Conservation (phyloP, 2,888 invertebrate genomes). For the Cotesia congregata region DNA sequence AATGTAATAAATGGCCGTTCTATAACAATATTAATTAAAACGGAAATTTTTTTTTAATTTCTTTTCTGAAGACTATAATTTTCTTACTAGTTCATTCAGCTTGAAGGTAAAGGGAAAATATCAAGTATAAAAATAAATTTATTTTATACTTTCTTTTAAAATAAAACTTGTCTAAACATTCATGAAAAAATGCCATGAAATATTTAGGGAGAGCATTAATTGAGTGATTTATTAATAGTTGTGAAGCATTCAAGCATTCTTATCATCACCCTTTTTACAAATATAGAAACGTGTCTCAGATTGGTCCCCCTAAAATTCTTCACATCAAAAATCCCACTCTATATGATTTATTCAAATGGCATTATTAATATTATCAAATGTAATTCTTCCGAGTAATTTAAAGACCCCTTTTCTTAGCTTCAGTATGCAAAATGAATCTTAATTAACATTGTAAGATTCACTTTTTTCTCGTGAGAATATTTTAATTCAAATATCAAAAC, state of each 20-base stretch:
- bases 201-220: background rate
- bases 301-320: conserved; percentile 45
- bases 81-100: background rate
- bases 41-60: no score
- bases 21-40: no score
- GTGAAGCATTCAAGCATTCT: conserved; percentile 17
- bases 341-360: conserved; percentile 40
- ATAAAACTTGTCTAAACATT: background rate
- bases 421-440: background rate
- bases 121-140: conserved; percentile 3
- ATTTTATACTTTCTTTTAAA: background rate
- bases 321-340: conserved; percentile 23
- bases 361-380: conserved; percentile 45
- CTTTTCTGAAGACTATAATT: background rate
- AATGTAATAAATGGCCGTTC: no score
- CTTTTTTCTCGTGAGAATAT: background rate
- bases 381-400: conserved; percentile 26
- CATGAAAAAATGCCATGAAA: background rate
- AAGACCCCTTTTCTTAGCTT: background rate
- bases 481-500: no score
- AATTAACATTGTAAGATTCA: background rate
- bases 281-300: conserved; percentile 29
- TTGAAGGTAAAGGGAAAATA: background rate
- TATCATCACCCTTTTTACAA: conserved; percentile 37
- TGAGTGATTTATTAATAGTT: background rate